Conservation (phyloP, 2,888 invertebrate species). For the Ametastegia equiseti region DNA sequence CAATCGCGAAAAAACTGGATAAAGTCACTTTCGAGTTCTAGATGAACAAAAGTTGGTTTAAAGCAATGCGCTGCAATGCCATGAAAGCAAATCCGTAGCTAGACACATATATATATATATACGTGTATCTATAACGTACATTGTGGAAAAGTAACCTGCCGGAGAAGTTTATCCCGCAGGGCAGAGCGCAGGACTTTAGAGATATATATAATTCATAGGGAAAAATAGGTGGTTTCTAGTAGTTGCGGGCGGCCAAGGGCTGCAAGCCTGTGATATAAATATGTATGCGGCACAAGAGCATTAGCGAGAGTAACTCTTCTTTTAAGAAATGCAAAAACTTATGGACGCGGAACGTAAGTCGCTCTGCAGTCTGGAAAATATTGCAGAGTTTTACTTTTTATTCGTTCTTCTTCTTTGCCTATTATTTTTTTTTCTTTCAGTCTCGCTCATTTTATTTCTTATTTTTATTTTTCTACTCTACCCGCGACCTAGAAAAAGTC, state of each 20-base stretch:
- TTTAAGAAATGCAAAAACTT: conserved; percentile 60
- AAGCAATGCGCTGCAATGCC: background rate
- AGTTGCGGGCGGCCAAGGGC: conserved; percentile 37
- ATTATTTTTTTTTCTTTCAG: background rate
- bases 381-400: conserved; percentile 12
- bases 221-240: conserved; percentile 42
- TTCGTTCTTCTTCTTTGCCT: background rate
- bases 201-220: conserved; percentile 44
- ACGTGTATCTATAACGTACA: background rate
- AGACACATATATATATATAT: background rate
- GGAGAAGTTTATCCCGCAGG: conserved; percentile 37
- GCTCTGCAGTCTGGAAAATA: conserved; percentile 27
- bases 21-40: background rate
- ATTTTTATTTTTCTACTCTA: background rate
- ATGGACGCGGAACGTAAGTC: conserved; percentile 49
- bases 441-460: background rate
- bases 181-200: conserved; percentile 2
- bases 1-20: background rate
- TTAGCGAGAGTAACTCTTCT: conserved; percentile 61
- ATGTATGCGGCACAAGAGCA: conserved; percentile 60
- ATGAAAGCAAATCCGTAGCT: background rate
- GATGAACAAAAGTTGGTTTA: background rate
- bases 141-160: conserved; percentile 2
- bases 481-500: conserved; percentile 2
- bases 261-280: conserved; percentile 59